Evolutionary conservation across 2,797 vertebrate species (phyloP), one percentile per base, ranked within the genome.

Genomic region (Chaunax sp.): DNA sequence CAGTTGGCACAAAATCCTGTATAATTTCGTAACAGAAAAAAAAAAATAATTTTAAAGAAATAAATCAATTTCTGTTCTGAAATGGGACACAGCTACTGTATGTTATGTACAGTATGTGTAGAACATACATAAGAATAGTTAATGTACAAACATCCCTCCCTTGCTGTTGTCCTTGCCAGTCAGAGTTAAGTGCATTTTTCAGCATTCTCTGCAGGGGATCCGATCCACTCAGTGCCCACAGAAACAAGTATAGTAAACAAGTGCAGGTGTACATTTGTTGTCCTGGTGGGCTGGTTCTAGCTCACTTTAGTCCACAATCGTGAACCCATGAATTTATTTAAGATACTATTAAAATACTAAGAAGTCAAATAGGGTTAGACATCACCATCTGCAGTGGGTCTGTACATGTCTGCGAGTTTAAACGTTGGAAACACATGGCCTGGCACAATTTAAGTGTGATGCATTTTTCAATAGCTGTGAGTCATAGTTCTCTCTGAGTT

Each of bases 401-500:
- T 55, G 50, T 62, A 30, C 33, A 9, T 44, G 59, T 74, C 37
- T 47, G 41, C 26, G 26, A 41, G 63, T 68, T 72, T 64, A 51
- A 75, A 72, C 60, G 50, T 44, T 40, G 18, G 49, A 72, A 70
- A 30, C 75, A 69, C 65, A 64, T 41, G 45, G 60, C 70, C 80
- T 69, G 69, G 71, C 71, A 72, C 56, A 66, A 71, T 78, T 83
- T 80, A 82, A 65, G 75, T 49, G 51, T 64, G 65, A 80, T 87
- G 23, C 68, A 83, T 90, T 72, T 87, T 87, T 84, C 70, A 88
- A 66, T 75, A 85, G 73, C 74, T 62, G 60, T 72, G 75, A 86
- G 76, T 88, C 77, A 77, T 44, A 69, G 49, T 79, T 77, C 62
- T 55, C 49, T 60, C 33, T 66, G 59, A 75, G 72, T 58, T 73